Conservation (phyloP, 2,113 vertebrate species). For the Phyllostomus hastatus region DNA sequence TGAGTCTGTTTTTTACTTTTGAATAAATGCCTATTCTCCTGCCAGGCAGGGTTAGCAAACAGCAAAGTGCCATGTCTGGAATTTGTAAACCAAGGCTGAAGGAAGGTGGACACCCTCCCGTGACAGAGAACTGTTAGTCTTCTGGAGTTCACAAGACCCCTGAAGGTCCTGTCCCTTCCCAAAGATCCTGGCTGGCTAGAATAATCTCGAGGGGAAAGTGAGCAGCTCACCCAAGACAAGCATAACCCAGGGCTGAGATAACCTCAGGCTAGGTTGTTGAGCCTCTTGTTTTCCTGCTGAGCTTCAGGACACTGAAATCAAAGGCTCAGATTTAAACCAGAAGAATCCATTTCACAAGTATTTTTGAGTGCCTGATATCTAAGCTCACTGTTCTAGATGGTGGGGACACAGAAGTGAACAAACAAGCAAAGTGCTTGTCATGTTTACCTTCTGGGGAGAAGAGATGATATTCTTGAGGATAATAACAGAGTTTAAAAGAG, state of each 20-base stretch:
- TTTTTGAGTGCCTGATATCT: background rate
- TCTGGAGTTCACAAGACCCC: background rate
- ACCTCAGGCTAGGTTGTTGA: background rate
- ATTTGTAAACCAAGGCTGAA: background rate
- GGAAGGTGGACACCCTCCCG: background rate
- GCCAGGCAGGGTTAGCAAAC: background rate
- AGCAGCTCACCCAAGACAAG: background rate
- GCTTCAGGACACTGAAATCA: background rate
- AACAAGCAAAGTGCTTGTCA: rapidly evolving
- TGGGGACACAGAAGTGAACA: background rate
- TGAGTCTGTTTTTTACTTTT: background rate
- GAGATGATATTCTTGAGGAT: background rate
- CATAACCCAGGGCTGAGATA: background rate
- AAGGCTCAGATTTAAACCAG: background rate
- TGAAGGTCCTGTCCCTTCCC: background rate
- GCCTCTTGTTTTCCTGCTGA: background rate
- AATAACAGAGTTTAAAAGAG: background rate
- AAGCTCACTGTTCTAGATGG: background rate
- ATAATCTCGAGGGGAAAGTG: background rate
- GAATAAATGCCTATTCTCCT: rapidly evolving
- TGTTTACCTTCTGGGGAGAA: background rate
- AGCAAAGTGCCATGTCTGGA: background rate
- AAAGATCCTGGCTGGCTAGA: background rate
- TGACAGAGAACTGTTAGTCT: background rate
- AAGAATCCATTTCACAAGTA: background rate